Evolutionary conservation across 2,113 vertebrate species (phyloP), one percentile per base, ranked within the genome.

Genomic region (Talpa occidentalis): DNA sequence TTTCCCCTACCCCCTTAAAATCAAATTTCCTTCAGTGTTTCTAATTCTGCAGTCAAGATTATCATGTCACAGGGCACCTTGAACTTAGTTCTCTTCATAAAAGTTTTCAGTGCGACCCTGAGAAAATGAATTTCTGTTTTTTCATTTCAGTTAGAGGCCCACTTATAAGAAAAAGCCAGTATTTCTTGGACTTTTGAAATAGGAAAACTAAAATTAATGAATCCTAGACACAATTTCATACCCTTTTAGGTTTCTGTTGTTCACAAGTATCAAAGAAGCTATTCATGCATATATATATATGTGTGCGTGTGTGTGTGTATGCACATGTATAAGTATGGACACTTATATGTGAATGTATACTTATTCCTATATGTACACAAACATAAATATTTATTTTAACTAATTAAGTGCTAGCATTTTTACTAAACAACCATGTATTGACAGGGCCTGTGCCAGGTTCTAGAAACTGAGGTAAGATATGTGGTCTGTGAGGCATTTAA

Each of bases 121-220:
- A 70, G 24, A 94, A 95, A 95, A 74, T 6, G 7, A 88, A 88
- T 80, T 78, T n/a, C 60, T 83, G n/a, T 44, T 90, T 94, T 77
- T 44, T 49, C 35, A 74, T 32, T 59, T 91, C 30, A 62, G 14
- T 82, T 78, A 79, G 30, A 90, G 37, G 74, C 52, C 30, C 24
- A 62, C 10, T 37, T 79, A 35, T 49, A 94, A 87, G 72, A 69
- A 79, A 74, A 69, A 64, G 32, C 14, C 67, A 10, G 2, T 47
- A 69, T 54, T 30, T 91, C 30, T 82, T 59, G 60, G 26, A 72
- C 19, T 92, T 90, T 60, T 64, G 21, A 86, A 90, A 73, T 4
- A 78, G 30, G 30, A 89, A 52, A 76, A 16, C 28, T 49, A 54
- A 59, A 85, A n/a, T 28, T 80, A 62, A 93, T 73, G 30, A 85